Percentiles rank a stretch among this genome's conserved stretches.
Evolutionary conservation across 2,797 vertebrate genomes (phyloP).

Genomic region (Typhlichthys subterraneus): DNA sequence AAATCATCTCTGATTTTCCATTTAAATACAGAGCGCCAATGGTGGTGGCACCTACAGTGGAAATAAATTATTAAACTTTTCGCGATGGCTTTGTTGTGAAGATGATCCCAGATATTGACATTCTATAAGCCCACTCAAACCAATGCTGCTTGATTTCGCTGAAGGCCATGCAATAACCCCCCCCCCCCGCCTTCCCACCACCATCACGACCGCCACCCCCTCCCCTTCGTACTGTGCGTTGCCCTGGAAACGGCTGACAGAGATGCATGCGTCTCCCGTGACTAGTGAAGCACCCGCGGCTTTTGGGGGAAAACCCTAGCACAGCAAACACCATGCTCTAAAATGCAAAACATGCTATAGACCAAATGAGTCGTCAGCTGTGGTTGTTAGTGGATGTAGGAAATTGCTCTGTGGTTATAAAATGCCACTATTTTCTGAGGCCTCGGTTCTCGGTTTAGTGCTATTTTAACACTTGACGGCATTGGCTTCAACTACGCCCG

Average conservation of each 20-base stretch:
- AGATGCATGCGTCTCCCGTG: constrained; percentile 22
- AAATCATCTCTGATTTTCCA: too few species aligned
- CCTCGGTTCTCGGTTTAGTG: neutral
- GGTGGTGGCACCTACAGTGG: neutral
- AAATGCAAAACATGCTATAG: neutral
- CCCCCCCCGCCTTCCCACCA: constrained; percentile 24
- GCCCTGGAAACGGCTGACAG: constrained; percentile 44
- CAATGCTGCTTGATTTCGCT: constrained; percentile 17
- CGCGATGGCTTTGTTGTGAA: constrained; percentile 5
- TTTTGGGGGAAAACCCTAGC: constrained; percentile 12
- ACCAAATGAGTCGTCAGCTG: constrained; percentile 1
- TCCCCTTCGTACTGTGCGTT: constrained; percentile 31
- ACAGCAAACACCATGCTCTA: neutral
- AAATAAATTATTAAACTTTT: constrained; percentile 65
- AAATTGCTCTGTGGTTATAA: neutral
- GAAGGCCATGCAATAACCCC: constrained; percentile 41
- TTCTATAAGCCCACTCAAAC: constrained; percentile 41
- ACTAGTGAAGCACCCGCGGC: constrained; percentile 20
- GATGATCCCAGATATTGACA: constrained; percentile 38
- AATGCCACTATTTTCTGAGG: neutral
- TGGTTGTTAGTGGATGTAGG: neutral
- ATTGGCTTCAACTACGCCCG: constrained; percentile 17
- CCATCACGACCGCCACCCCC: constrained; percentile 17
- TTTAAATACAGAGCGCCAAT: too few species aligned
- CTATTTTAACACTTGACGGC: constrained; percentile 25